These are phyloP conservation scores for Oplegnathus fasciatus DNA, from an alignment of 2,113 vertebrate species.

Conservation along the genomic window DNA sequence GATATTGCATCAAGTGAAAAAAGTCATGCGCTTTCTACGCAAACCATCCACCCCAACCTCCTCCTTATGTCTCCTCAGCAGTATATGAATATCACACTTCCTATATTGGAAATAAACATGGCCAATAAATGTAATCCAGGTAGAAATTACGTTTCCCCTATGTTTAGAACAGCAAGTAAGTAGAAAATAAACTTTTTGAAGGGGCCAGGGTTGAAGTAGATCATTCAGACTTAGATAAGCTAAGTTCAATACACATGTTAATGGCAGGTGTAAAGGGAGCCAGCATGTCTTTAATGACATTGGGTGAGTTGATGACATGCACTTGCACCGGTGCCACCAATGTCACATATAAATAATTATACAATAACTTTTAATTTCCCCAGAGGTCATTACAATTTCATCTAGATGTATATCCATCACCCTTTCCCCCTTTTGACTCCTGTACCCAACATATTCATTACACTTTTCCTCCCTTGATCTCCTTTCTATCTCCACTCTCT, in stretches of 20 bases:
- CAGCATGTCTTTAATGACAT: conserved; percentile 27
- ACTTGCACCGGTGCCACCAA: conserved; percentile 36
- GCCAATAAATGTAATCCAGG: neutral
- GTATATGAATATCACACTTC: neutral
- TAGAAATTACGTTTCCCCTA: neutral
- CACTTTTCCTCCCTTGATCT: conserved; percentile 38
- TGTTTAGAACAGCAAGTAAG: neutral
- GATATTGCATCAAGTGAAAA: neutral
- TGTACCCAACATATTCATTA: conserved; percentile 51
- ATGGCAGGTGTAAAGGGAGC: conserved; percentile 43
- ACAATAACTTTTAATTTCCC: conserved; percentile 73
- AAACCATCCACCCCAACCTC: neutral
- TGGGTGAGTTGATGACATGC: conserved; percentile 35
- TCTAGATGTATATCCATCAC: conserved; percentile 56
- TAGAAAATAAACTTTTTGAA: neutral
- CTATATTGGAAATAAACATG: neutral
- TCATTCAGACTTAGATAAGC: neutral
- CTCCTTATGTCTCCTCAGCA: neutral
- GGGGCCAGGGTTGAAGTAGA: neutral
- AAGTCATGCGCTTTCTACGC: neutral
- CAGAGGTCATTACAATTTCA: conserved; percentile 61
- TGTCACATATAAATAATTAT: conserved; percentile 66
- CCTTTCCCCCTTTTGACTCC: conserved; percentile 35
- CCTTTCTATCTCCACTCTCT: neutral
- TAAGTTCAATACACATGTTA: conserved; percentile 18